Evolutionary conservation across 2,797 vertebrate genomes (phyloP), one percentile per base, ranked within the genome.

Genomic region (Buphagus erythrorhynchus): DNA sequence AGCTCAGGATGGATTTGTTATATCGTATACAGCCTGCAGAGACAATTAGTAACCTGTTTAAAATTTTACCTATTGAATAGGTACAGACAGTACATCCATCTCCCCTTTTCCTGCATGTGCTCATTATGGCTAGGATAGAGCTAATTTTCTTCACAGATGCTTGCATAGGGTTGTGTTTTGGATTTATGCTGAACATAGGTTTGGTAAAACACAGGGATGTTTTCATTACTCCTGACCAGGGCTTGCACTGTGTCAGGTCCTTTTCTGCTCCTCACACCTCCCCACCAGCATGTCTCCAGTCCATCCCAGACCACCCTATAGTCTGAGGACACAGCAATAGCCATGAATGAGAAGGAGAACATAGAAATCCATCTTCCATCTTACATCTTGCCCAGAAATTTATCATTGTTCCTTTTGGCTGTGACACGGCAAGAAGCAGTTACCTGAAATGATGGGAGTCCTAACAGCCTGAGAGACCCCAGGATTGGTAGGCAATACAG

Each of bases 91-190:
- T 15, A 75, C 33, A 55, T 2, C 17, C 16, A 40, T 16, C 13
- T 88, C 6, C 16, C 8, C 10, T 8, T 52, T 16, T 76, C 16
- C 49, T 21, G 13, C 11, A 35, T 26, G 46, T 22, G 10, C 17
- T 40, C 4, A 40, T 54, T 91, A 58, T 20, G 57, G 33, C 66
- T 57, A 35, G 19, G 28, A 33, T 9, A 52, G 8, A 69, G 42
- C 18, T n/a, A 18, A 54, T 19, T 19, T 85, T 68, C 61, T 77
- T 65, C 46, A 43, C 0, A 81, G 51, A 17, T 42, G 10, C 4
- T n/a, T 1, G 2, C 2, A 36, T 0, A 8, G 2, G 10, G 18
- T 3, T 73, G 1, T 35, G 24, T 29, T 91, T 42, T 51, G 36
- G 24, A 55, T 61, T 24, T 61, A 33, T 45, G 63, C 58, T 87